A percentile compares a stretch with the other conserved stretches of the same genome.
phyloP scores from a whole-genome alignment of 2,888 invertebrate species.

The Griposia aprilina region DNA sequence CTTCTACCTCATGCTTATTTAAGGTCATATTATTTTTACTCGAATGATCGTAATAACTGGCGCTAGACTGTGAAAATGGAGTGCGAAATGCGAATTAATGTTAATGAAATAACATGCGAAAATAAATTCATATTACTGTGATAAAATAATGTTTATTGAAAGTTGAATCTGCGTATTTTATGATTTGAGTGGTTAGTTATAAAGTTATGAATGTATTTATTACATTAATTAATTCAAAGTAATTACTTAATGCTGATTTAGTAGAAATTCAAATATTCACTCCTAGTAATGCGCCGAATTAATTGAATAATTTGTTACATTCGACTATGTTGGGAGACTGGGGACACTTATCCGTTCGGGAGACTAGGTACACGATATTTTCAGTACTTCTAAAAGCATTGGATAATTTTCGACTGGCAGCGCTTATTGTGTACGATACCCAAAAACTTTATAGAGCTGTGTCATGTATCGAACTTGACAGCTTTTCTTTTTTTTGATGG shows the following conservation, averaged over 20 bases:
- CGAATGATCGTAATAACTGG: slow-evolving; percentile 62
- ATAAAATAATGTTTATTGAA: slow-evolving; percentile 12
- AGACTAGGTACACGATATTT: too few relatives aligned
- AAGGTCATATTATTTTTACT: slow-evolving; percentile 71
- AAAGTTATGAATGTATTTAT: slow-evolving; percentile 10
- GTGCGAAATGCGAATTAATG: slow-evolving; percentile 51
- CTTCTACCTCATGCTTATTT: slow-evolving; percentile 68
- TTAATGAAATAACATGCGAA: slow-evolving; percentile 54
- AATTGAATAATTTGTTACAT: too few relatives aligned
- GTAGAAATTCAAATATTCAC: not conserved
- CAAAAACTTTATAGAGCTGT: too few relatives aligned
- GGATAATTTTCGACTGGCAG: too few relatives aligned
- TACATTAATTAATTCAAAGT: not conserved
- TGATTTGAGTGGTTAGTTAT: not conserved
- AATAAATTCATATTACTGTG: slow-evolving; percentile 29
- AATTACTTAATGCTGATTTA: not conserved
- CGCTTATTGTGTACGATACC: too few relatives aligned
- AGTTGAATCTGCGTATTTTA: slow-evolving; percentile 21
- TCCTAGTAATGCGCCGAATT: too few relatives aligned
- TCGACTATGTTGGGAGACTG: too few relatives aligned
- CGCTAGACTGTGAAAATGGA: slow-evolving; percentile 59
- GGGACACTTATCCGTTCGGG: too few relatives aligned
- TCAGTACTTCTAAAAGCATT: too few relatives aligned
- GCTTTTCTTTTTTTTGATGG: too few relatives aligned
- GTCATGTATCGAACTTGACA: too few relatives aligned